phyloP scores from a whole-genome alignment of 2,113 vertebrate genomes.

The Entelurus aequoreus region DNA sequence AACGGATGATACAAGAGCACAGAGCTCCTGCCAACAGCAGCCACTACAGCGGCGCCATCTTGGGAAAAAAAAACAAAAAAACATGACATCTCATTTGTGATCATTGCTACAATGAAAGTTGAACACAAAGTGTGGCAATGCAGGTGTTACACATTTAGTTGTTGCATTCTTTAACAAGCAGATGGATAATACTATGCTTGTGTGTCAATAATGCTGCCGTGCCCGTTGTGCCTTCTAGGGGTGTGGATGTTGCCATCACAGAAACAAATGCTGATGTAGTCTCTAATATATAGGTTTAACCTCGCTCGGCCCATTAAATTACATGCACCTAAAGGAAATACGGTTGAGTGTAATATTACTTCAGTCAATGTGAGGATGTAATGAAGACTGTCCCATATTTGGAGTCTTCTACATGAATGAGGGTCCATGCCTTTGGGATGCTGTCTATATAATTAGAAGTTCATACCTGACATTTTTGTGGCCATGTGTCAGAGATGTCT shows the following conservation, averaged over 20 bases:
- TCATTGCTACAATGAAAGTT: too few relatives aligned
- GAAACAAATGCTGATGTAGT: neutral
- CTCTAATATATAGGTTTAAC: neutral
- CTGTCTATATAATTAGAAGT: constrained; percentile 60
- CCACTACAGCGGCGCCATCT: too few relatives aligned
- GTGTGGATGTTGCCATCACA: neutral
- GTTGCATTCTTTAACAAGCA: too few relatives aligned
- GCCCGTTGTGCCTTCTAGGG: neutral
- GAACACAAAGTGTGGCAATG: too few relatives aligned
- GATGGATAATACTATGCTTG: neutral
- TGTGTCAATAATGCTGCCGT: neutral
- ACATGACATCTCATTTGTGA: too few relatives aligned
- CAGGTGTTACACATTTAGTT: too few relatives aligned
- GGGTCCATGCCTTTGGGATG: constrained; percentile 24
- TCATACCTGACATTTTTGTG: constrained; percentile 57
- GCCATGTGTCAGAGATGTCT: constrained; percentile 18
- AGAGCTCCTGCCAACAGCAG: too few relatives aligned
- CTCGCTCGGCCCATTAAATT: neutral
- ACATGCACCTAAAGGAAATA: neutral
- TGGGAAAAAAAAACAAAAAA: too few relatives aligned
- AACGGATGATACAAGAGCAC: too few relatives aligned
- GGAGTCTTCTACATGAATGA: constrained; percentile 33
- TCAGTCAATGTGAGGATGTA: constrained; percentile 27
- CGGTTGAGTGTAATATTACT: constrained; percentile 17
- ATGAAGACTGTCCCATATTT: constrained; percentile 33